Evolutionary conservation across 2,888 invertebrate genomes (phyloP).

Genomic region (Agrilus cyanescens): DNA sequence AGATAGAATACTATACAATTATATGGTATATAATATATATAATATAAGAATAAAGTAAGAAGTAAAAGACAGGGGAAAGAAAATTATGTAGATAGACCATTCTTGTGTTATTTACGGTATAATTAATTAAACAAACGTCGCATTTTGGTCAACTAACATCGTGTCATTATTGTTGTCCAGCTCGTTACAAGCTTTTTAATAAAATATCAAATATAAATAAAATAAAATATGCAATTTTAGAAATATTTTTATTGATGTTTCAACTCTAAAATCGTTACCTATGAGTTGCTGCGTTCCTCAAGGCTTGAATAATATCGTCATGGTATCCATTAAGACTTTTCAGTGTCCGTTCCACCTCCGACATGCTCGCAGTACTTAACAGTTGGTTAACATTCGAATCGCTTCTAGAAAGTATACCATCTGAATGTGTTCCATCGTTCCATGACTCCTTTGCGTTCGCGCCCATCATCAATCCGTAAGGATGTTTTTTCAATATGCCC

Average conservation of each 20-base stretch:
- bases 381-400: constrained; percentile 54
- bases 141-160: no score
- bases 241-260: constrained; percentile 20
- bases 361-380: constrained; percentile 45
- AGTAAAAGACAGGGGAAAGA: no score
- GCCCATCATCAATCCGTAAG: constrained; percentile 60
- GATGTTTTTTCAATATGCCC: constrained; percentile 81
- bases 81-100: no score
- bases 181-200: no score
- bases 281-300: constrained; percentile 68
- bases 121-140: no score
- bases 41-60: no score
- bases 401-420: constrained; percentile 27
- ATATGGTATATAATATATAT: no score
- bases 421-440: constrained; percentile 57
- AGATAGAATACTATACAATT: no score
- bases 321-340: constrained; percentile 86
- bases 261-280: constrained; percentile 34
- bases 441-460: constrained; percentile 63
- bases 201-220: no score
- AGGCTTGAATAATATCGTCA: constrained; percentile 82
- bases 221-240: no score
- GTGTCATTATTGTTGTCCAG: no score
- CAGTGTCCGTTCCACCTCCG: constrained; percentile 75
- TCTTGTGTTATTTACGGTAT: no score